These are phyloP conservation scores for Ladona fulva DNA, from an alignment of 1,140 invertebrate genomes.

Conservation along the genomic window DNA sequence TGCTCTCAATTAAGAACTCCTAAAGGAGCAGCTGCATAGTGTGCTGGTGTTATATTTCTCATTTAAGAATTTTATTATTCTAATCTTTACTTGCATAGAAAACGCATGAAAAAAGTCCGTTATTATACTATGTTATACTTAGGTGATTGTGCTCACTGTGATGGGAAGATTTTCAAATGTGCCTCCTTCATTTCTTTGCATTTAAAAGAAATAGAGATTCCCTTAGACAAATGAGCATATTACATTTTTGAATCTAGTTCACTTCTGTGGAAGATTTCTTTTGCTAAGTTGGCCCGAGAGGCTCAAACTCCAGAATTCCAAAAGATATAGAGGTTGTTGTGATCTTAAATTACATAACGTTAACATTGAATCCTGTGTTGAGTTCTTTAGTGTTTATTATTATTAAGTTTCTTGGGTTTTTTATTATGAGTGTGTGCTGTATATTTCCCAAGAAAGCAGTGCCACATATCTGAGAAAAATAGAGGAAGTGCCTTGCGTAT, in stretches of 20 bases:
- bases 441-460: background rate
- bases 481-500: conserved; percentile 7
- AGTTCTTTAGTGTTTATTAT: conserved; percentile 2
- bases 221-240: background rate
- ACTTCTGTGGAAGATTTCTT: background rate
- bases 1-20: background rate
- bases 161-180: background rate
- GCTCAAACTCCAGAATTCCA: background rate
- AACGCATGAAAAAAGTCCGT: background rate
- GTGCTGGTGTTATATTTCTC: background rate
- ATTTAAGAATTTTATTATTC: conserved; percentile 1
- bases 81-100: background rate
- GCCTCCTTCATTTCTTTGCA: background rate
- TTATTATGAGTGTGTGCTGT: background rate
- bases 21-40: background rate
- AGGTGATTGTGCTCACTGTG: background rate
- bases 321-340: background rate
- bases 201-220: background rate
- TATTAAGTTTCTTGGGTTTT: background rate
- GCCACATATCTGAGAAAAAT: conserved; percentile 3
- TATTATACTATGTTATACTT: background rate
- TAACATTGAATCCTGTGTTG: background rate
- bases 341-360: background rate
- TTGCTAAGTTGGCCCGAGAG: background rate
- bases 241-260: background rate